phyloP scores from a whole-genome alignment of 2,888 invertebrate genomes.

The Cryptocephalus primarius region DNA sequence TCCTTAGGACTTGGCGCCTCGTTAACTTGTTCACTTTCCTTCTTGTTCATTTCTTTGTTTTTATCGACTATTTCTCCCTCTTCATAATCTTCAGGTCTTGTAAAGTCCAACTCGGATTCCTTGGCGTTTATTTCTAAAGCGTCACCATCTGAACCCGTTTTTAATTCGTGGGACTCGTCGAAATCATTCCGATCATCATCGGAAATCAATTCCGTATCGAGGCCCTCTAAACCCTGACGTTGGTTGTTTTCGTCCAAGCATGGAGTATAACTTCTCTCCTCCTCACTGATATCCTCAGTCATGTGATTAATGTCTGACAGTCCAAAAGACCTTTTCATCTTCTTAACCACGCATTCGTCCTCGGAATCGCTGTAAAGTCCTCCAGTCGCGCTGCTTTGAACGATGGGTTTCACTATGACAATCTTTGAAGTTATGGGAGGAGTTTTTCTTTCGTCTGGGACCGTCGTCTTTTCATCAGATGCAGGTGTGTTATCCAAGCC shows the following conservation, averaged over 20 bases:
- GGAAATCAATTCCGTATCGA: constrained; percentile 66
- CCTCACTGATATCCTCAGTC: constrained; percentile 55
- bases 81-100: constrained; percentile 39
- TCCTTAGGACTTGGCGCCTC: constrained; percentile 13
- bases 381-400: constrained; percentile 11
- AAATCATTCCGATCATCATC: constrained; percentile 60
- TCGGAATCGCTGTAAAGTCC: constrained; percentile 34
- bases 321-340: constrained; percentile 23
- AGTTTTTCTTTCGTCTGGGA: no score
- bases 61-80: constrained; percentile 49
- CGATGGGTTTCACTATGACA: constrained; percentile 2
- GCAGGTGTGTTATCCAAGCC: background rate
- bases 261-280: constrained; percentile 61
- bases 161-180: constrained; percentile 42
- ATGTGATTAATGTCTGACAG: constrained; percentile 37
- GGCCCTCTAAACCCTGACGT: constrained; percentile 37
- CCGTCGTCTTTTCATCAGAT: constrained; percentile 1
- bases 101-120: constrained; percentile 38
- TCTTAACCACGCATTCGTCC: constrained; percentile 31
- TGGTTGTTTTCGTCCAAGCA: constrained; percentile 55
- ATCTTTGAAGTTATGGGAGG: background rate
- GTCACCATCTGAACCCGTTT: constrained; percentile 34
- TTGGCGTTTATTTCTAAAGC: constrained; percentile 37
- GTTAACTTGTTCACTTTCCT: constrained; percentile 2
- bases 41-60: constrained; percentile 22